phyloP scores from a whole-genome alignment of 2,888 invertebrate species.

The Pheosia gnoma region DNA sequence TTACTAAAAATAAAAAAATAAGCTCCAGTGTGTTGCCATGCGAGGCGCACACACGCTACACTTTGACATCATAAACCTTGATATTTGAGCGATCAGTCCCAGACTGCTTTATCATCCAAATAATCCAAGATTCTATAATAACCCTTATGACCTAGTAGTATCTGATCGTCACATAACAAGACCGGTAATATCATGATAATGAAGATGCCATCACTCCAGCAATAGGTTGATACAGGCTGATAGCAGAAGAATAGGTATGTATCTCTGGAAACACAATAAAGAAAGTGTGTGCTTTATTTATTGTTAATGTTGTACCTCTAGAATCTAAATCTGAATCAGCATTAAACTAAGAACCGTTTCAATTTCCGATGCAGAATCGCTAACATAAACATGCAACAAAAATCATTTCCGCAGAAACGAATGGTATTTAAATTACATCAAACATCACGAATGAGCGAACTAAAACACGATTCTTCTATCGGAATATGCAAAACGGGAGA shows the following conservation, averaged over 20 bases:
- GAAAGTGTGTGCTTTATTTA: neutral
- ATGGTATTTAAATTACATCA: constrained; percentile 41
- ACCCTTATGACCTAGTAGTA: too few species aligned
- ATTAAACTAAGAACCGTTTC: constrained; percentile 30
- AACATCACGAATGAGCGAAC: constrained; percentile 37
- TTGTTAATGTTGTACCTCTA: neutral
- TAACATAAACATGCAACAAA: constrained; percentile 29
- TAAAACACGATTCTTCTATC: constrained; percentile 47
- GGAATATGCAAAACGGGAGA: constrained; percentile 58
- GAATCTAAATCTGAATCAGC: neutral
- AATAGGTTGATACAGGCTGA: neutral
- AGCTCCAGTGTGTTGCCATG: too few species aligned
- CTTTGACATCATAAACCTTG: too few species aligned
- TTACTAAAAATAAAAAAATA: too few species aligned
- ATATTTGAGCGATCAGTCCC: too few species aligned
- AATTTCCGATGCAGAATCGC: constrained; percentile 50
- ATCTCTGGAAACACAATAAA: neutral
- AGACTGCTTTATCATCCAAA: too few species aligned
- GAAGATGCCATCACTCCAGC: neutral
- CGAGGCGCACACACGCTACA: too few species aligned
- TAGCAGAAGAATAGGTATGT: too few species aligned
- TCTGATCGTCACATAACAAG: too few species aligned
- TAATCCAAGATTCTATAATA: too few species aligned
- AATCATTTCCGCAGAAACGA: constrained; percentile 40
- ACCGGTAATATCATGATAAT: too few species aligned